Conservation (phyloP, 1,140 invertebrate genomes). For the Drosophila watanabei region DNA sequence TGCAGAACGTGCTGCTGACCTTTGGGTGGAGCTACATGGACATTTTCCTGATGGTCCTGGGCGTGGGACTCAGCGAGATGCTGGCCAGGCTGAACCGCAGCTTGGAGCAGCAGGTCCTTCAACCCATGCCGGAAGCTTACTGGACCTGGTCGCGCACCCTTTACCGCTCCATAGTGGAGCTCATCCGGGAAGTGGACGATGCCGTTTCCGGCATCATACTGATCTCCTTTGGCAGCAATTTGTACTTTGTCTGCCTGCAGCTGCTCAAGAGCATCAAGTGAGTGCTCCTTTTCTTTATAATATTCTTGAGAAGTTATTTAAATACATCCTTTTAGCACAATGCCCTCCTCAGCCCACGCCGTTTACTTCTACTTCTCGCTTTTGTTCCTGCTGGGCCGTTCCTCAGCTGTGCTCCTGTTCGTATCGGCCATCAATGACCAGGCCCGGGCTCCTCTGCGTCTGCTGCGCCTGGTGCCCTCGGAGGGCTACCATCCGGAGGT, state of each 20-base stretch:
- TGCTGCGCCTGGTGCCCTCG: constrained; percentile 87
- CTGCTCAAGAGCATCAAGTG: constrained; percentile 80
- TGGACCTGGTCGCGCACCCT: constrained; percentile 62
- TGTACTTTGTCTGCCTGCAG: constrained; percentile 83
- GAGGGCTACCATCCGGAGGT: constrained; percentile 87
- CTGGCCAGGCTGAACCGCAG: constrained; percentile 45
- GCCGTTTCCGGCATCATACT: constrained; percentile 74
- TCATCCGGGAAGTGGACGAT: constrained; percentile 69
- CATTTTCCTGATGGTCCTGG: constrained; percentile 73
- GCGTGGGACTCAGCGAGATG: constrained; percentile 68
- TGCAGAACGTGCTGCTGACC: constrained; percentile 70
- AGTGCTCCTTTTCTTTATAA: not conserved
- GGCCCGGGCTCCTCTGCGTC: constrained; percentile 86
- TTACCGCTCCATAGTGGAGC: constrained; percentile 71
- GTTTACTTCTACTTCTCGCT: constrained; percentile 89
- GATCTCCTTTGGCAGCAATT: constrained; percentile 78
- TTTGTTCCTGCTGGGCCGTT: constrained; percentile 87
- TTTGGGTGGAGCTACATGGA: constrained; percentile 83
- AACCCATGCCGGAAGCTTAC: constrained; percentile 64
- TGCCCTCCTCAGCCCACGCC: constrained; percentile 73
- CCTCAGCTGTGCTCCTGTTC: constrained; percentile 87
- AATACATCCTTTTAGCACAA: constrained; percentile 46
- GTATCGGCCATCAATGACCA: constrained; percentile 88
- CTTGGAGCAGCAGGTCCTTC: constrained; percentile 25
- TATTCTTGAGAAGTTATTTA: no score